Base-by-base conservation (phyloP, 2,797 vertebrate species). In the Rhyacichthys aspro region DNA sequence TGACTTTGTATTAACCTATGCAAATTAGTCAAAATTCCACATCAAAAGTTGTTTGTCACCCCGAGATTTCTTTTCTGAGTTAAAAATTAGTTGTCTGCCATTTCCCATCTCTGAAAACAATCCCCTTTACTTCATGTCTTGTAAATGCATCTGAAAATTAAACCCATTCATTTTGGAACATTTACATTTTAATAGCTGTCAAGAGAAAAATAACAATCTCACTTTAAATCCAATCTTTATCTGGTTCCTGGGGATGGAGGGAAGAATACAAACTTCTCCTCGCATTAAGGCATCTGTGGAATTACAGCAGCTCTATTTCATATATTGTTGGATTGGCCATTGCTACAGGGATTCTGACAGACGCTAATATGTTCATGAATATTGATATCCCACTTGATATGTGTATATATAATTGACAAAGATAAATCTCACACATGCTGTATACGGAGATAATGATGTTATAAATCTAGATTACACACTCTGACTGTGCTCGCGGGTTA, bases 121-220 rank as follows among this genome's bases (percentile, higher is more conserved):
- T 1, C 16, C 33, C 5, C 0, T 49, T 58, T 15, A 60, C 10
- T 41, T 57, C 10, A 11, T 32, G 19, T 41, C 9, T 11, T 14
- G 38, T 36, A 45, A 60, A 57, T 28, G n/a, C 5, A 3, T 43
- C 9, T 33, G 32, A 46, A 62, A 67, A 56, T 47, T 32, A 43
- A 57, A 43, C 41, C 47, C 1, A 54, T 50, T 59, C 0, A 54
- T 54, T 59, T 8, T 8, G n/a, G 38, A 45, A 8, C 14, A 63
- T 61, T 76, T 59, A 18, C 57, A 5, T 59, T 55, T 65, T 43
- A 67, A 8, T 43, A 28, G 19, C 69, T 32, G 32, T 63, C 39
- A 63, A 61, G 49, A 52, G 49, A 67, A 59, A 39, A 17, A n/a
- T 12, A 53, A 46, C 55, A 70, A 68, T 61, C 5, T 49, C 8